Evolutionary conservation across 2,113 vertebrate species (phyloP).

Genomic region (Aldabrachelys gigantea): DNA sequence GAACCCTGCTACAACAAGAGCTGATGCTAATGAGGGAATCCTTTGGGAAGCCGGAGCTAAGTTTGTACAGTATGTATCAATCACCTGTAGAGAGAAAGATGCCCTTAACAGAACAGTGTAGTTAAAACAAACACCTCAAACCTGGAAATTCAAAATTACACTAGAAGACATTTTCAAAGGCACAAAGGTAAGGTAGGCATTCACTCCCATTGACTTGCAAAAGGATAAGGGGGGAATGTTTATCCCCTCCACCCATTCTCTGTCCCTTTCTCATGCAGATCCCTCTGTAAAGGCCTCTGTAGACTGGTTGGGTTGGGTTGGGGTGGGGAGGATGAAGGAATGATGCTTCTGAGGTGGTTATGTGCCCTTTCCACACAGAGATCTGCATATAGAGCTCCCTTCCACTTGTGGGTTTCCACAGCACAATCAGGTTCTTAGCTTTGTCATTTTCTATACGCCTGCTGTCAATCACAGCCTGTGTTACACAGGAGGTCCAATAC

Average conservation of each 20-base stretch:
- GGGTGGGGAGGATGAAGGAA: not conserved
- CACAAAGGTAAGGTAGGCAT: not conserved
- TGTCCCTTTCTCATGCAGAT: not conserved
- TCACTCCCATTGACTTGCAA: not conserved
- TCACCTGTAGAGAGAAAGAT: accelerated
- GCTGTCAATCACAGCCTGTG: not conserved
- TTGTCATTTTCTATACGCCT: not conserved
- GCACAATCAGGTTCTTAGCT: not conserved
- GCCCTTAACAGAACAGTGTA: not conserved
- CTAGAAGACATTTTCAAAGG: not conserved
- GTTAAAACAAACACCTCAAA: not conserved
- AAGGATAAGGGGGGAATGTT: not conserved
- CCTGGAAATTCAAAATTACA: not conserved
- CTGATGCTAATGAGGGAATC: not conserved
- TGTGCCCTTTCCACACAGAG: not conserved
- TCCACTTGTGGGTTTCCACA: not conserved
- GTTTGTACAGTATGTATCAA: accelerated
- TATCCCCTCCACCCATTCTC: not conserved
- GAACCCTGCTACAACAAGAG: not conserved
- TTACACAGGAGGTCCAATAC: not conserved
- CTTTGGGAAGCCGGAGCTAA: not conserved
- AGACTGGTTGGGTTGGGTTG: not conserved
- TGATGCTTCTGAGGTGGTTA: not conserved
- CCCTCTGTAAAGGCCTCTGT: not conserved
- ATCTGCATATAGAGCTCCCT: not conserved